A percentile compares a stretch with the other conserved stretches of the same genome.
Evolutionary conservation across 2,888 invertebrate genomes (phyloP).

Genomic region (Agrochola circellaris): DNA sequence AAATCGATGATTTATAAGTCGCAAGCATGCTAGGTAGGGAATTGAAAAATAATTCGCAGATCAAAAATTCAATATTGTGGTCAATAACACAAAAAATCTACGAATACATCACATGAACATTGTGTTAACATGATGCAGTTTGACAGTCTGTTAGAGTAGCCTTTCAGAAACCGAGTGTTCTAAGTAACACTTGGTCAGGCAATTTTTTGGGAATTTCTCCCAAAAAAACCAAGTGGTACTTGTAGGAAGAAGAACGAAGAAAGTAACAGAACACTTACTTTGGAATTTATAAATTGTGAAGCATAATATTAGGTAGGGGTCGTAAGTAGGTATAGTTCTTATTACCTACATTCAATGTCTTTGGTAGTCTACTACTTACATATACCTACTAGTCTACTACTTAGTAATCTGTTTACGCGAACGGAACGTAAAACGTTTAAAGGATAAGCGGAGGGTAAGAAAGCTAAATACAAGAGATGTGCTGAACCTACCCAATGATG

Average conservation of each 20-base stretch:
- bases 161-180: not conserved
- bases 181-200: too few relatives aligned
- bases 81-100: conserved; percentile 23
- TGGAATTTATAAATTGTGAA: not conserved
- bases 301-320: not conserved
- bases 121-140: too few relatives aligned
- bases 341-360: not conserved
- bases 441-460: too few relatives aligned
- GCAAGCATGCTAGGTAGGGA: not conserved
- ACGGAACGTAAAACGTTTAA: not conserved
- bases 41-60: conserved; percentile 6
- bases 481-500: conserved; percentile 86
- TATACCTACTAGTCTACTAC: not conserved
- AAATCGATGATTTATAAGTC: conserved; percentile 2
- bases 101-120: too few relatives aligned
- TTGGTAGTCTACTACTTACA: not conserved
- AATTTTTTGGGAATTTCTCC: too few relatives aligned
- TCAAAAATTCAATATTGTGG: not conserved
- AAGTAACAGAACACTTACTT: not conserved
- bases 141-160: not conserved
- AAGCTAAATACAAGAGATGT: conserved; percentile 18
- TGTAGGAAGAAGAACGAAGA: too few relatives aligned
- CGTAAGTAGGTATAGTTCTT: not conserved
- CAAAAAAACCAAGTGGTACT: too few relatives aligned
- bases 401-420: not conserved